phyloP scores from a whole-genome alignment of 2,113 vertebrate species.

The Pelecanoides urinatrix region DNA sequence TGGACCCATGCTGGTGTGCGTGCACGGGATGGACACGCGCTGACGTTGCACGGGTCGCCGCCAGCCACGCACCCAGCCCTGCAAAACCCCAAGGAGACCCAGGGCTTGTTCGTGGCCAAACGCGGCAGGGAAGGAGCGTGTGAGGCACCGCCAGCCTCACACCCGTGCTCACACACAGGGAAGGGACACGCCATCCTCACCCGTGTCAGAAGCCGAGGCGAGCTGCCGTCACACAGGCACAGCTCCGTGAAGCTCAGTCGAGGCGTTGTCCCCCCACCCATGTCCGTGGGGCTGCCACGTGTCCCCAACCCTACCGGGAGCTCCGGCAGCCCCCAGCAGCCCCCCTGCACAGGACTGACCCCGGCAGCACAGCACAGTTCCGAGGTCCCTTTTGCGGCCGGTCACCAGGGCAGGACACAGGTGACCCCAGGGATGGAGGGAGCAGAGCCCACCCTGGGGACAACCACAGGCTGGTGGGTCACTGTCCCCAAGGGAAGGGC shows the following conservation, averaged over 20 bases:
- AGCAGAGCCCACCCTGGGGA: neutral
- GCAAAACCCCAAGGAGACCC: no score
- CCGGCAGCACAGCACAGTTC: fast-evolving
- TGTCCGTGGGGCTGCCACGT: neutral
- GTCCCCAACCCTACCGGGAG: neutral
- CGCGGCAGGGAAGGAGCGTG: neutral
- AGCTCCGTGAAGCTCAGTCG: neutral
- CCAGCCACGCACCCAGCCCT: neutral
- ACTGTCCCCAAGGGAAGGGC: neutral
- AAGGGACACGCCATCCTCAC: neutral
- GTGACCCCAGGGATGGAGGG: neutral
- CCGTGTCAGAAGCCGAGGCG: neutral
- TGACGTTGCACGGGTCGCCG: no score
- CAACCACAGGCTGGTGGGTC: neutral
- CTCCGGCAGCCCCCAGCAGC: neutral
- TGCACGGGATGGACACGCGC: fast-evolving
- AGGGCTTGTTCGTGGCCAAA: fast-evolving
- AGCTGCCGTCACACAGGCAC: neutral
- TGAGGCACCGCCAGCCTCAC: fast-evolving
- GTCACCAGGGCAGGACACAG: neutral
- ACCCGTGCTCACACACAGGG: fast-evolving
- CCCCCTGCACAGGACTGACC: neutral
- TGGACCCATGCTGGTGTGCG: neutral
- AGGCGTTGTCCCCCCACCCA: neutral
- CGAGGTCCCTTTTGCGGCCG: no score